These are phyloP conservation scores for Enteromius trimaculatus DNA, from an alignment of 2,797 vertebrate genomes.

Conservation along the genomic window DNA sequence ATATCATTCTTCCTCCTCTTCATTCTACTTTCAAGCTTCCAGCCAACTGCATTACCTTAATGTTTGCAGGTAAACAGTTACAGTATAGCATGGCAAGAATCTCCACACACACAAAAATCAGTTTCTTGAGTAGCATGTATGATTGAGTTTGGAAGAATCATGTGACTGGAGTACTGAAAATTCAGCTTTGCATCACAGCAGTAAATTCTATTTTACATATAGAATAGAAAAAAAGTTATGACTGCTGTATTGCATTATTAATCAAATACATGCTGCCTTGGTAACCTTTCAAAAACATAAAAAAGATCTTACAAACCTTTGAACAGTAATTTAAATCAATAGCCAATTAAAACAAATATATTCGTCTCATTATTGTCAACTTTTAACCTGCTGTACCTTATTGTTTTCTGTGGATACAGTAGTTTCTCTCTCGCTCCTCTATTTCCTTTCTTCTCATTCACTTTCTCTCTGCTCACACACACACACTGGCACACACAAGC, in stretches of 20 bases:
- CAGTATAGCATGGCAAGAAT: not conserved
- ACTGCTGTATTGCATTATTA: no score
- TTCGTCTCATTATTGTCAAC: not conserved
- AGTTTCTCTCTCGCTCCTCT: not conserved
- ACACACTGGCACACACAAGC: constrained; percentile 21
- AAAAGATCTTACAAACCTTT: not conserved
- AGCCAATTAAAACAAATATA: not conserved
- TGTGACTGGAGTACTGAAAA: not conserved
- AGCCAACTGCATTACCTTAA: not conserved
- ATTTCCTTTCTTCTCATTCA: not conserved
- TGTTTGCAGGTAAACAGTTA: not conserved
- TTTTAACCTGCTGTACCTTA: not conserved
- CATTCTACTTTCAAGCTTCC: not conserved
- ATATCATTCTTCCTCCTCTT: not conserved
- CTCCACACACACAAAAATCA: not conserved
- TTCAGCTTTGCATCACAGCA: not conserved
- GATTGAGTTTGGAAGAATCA: not conserved
- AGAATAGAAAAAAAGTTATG: no score
- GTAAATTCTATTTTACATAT: not conserved
- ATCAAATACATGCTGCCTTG: no score
- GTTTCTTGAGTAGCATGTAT: not conserved
- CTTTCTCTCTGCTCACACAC: constrained; percentile 4
- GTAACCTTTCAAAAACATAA: no score
- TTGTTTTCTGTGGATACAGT: not conserved
- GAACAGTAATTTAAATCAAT: not conserved